Base-by-base conservation (phyloP, 1,140 invertebrate species). In the Proales similis region DNA sequence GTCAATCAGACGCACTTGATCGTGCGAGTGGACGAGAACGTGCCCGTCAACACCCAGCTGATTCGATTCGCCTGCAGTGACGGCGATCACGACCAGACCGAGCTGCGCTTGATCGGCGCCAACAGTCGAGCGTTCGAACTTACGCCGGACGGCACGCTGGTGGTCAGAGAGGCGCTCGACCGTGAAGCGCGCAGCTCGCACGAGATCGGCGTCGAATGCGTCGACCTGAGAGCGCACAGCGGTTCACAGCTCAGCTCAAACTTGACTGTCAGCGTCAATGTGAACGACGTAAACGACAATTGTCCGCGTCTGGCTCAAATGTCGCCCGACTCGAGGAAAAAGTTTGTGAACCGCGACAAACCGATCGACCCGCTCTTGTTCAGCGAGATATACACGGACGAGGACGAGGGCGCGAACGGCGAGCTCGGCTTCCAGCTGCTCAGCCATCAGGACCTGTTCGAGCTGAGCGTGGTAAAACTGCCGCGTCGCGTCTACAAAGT, bases 281-380 rank as follows among this genome's bases (percentile, higher is more conserved):
- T 57, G 2, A 43, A 43, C 1, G 51, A 57, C 45, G 17, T 57
- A 19, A 57, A 57, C 32, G 51, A 57, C 4, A 57, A 57, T 57
- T 57, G 51, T 42, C 33, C 51, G 19, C 26, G 36, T 7, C 30
- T 5, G 20, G 17, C 30, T 0, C 1, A 42, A 11, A 7, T 20
- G 30, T 11, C 39, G n/a, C n/a, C n/a, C n/a, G n/a, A n/a, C n/a
- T n/a, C n/a, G 7, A 39, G 11, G 3, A 12, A 14, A 4, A 42
- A 57, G 24, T 42, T 57, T 20, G 1, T 43, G 0, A 39, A 26
- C 20, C 11, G 19, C n/a, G 6, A 42, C 6, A 57, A 57, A 29
- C 9, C 45, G 12, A 7, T 42, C 12, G 19, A 17, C 30, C n/a
- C 4, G 1, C 11, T 4, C 12, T 2, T 42, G n/a, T n/a, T n/a